A percentile compares a stretch with the other conserved stretches of the same genome.
Conservation (phyloP, 1,140 invertebrate genomes). For the Ceratina calcarata region DNA sequence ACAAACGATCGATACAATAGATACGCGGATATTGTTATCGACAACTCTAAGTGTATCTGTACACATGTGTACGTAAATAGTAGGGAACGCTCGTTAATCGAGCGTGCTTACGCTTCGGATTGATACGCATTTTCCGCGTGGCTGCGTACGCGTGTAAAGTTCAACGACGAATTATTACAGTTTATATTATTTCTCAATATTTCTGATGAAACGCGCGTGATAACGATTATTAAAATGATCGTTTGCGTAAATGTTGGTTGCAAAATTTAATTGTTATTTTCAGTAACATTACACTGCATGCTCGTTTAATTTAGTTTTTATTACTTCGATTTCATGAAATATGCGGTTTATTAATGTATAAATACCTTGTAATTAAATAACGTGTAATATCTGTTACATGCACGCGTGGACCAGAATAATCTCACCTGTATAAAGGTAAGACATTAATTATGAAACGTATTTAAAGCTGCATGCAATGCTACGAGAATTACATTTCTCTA, state of each 20-base stretch:
- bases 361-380: background rate
- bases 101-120: background rate
- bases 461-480: background rate
- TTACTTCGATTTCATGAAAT: too few species aligned
- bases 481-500: too few species aligned
- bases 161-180: background rate
- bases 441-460: background rate
- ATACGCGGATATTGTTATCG: slow-evolving; percentile 9
- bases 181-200: too few species aligned
- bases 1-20: slow-evolving; percentile 39
- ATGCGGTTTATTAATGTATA: too few species aligned
- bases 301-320: too few species aligned
- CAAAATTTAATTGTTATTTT: background rate
- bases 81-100: slow-evolving; percentile 28
- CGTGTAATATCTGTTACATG: slow-evolving; percentile 64
- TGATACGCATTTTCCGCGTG: background rate
- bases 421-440: slow-evolving; percentile 87
- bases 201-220: background rate
- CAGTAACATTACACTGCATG: background rate
- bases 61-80: background rate
- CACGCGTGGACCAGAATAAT: slow-evolving; percentile 81
- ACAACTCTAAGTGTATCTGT: slow-evolving; percentile 31
- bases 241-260: background rate
- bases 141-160: too few species aligned
- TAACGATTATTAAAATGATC: background rate